Percentiles rank a stretch among this genome's conserved stretches.
These are phyloP conservation scores for Thalpophila matura DNA, from an alignment of 2,888 invertebrate species.

Conservation along the genomic window DNA sequence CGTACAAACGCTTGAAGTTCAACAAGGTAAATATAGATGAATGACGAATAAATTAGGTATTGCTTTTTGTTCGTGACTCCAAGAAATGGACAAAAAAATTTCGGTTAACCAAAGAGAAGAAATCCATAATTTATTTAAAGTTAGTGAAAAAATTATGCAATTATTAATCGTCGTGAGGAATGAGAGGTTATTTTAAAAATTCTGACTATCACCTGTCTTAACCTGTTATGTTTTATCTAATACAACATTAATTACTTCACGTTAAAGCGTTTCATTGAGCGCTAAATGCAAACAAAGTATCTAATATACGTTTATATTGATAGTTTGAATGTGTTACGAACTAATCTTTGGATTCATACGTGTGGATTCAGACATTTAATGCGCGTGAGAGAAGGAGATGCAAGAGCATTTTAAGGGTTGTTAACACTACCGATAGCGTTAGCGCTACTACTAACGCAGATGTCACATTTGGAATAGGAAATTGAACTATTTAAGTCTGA, in stretches of 20 bases:
- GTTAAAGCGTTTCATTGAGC: slow-evolving; percentile 65
- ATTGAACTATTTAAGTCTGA: too few relatives aligned
- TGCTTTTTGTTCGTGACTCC: too few relatives aligned
- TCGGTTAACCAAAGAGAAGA: too few relatives aligned
- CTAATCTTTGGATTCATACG: slow-evolving; percentile 10
- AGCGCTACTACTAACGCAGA: not conserved
- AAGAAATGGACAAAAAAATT: too few relatives aligned
- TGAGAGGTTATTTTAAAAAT: slow-evolving; percentile 10
- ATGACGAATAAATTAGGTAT: too few relatives aligned
- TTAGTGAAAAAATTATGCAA: not conserved
- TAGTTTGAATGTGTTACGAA: slow-evolving; percentile 18
- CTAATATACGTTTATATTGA: slow-evolving; percentile 20
- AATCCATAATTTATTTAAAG: too few relatives aligned
- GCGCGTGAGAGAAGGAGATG: too few relatives aligned
- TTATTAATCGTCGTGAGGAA: too few relatives aligned
- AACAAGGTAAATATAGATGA: too few relatives aligned
- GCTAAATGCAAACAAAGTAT: slow-evolving; percentile 60
- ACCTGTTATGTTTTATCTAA: slow-evolving; percentile 46
- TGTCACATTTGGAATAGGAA: not conserved
- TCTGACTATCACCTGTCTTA: slow-evolving; percentile 47
- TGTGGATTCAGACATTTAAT: not conserved
- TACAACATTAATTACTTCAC: slow-evolving; percentile 52
- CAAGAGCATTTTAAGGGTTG: not conserved
- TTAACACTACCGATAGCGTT: not conserved
- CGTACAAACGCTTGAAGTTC: not conserved